Percentiles rank a stretch among this genome's conserved stretches.
These are phyloP conservation scores for Drosophila atroscutellata DNA, from an alignment of 2,888 invertebrate species.

Conservation along the genomic window DNA sequence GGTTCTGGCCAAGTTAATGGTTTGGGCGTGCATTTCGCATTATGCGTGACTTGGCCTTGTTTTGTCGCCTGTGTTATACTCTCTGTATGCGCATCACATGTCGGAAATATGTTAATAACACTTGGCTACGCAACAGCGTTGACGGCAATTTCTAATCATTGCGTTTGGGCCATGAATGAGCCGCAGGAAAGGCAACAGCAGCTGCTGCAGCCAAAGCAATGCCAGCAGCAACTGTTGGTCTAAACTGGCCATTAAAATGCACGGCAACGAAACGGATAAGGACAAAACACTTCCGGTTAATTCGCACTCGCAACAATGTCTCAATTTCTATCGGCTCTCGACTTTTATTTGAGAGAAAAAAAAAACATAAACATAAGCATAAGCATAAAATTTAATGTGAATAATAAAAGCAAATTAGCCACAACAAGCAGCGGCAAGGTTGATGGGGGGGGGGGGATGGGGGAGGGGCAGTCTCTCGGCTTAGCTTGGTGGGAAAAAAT, in stretches of 20 bases:
- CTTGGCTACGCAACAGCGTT: constrained; percentile 44
- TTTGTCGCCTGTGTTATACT: constrained; percentile 11
- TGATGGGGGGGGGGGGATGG: neutral
- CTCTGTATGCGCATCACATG: constrained; percentile 30
- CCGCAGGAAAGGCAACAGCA: constrained; percentile 17
- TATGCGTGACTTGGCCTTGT: neutral
- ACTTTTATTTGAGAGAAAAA: constrained; percentile 62
- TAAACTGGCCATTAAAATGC: constrained; percentile 73
- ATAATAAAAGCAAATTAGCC: constrained; percentile 78
- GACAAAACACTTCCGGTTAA: constrained; percentile 65
- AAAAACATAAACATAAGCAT: constrained; percentile 61
- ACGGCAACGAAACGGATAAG: constrained; percentile 58
- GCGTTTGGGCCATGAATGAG: constrained; percentile 28
- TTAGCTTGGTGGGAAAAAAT: constrained; percentile 64
- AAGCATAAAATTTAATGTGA: constrained; percentile 76
- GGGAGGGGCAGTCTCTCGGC: constrained; percentile 13
- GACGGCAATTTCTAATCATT: constrained; percentile 60
- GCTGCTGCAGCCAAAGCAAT: constrained; percentile 25
- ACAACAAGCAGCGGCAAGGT: constrained; percentile 50
- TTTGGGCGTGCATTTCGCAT: neutral
- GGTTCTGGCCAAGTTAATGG: neutral
- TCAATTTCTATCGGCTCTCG: constrained; percentile 59
- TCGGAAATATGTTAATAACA: constrained; percentile 47
- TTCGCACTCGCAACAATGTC: constrained; percentile 72
- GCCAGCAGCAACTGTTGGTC: constrained; percentile 39